phyloP scores from a whole-genome alignment of 1,140 invertebrate genomes.

The Drosophila orosa region DNA sequence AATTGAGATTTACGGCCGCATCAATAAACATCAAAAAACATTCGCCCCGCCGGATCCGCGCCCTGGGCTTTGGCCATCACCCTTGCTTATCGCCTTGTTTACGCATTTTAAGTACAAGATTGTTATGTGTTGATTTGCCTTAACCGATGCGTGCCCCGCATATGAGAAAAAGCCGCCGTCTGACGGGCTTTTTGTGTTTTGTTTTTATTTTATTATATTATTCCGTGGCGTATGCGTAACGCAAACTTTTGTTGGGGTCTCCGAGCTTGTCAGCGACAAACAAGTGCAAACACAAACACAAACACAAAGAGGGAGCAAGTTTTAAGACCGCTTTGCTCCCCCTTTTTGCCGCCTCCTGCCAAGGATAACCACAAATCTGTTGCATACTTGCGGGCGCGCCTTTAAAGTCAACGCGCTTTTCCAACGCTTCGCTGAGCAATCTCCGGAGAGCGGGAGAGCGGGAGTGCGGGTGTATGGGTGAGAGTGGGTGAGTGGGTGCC shows the following conservation, averaged over 20 bases:
- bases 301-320: slow-evolving; percentile 44
- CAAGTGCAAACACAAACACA: slow-evolving; percentile 46
- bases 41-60: neutral
- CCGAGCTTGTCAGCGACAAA: slow-evolving; percentile 61
- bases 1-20: slow-evolving; percentile 77
- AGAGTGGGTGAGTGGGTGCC: neutral
- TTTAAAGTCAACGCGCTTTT: slow-evolving; percentile 68
- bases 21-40: slow-evolving; percentile 73
- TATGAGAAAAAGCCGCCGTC: slow-evolving; percentile 65
- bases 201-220: slow-evolving; percentile 64
- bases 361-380: slow-evolving; percentile 70
- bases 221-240: slow-evolving; percentile 46
- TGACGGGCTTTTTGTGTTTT: slow-evolving; percentile 26
- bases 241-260: slow-evolving; percentile 58
- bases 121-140: slow-evolving; percentile 82
- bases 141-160: slow-evolving; percentile 80
- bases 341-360: neutral
- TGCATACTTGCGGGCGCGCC: slow-evolving; percentile 74
- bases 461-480: neutral
- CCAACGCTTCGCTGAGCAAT: slow-evolving; percentile 42
- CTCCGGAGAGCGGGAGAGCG: neutral
- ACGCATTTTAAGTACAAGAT: slow-evolving; percentile 83
- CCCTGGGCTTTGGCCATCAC: slow-evolving; percentile 24
- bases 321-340: slow-evolving; percentile 41
- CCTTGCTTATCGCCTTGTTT: slow-evolving; percentile 80